These are phyloP conservation scores for Ceyx melanurus DNA, from an alignment of 2,113 vertebrate genomes.

Conservation along the genomic window DNA sequence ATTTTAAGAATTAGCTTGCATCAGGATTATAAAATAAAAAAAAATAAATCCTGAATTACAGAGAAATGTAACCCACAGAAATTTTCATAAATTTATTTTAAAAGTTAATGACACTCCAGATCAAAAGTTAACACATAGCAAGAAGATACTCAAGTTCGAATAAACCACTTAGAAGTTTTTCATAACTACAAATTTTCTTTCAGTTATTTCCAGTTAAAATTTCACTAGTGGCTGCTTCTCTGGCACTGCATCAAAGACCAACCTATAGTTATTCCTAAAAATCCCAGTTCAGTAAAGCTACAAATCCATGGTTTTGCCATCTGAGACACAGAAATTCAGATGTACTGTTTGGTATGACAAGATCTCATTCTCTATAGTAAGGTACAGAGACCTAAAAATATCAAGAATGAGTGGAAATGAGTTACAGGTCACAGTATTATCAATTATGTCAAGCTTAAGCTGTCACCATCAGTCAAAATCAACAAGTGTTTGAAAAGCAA, in stretches of 20 bases:
- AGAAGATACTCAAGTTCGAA: not conserved
- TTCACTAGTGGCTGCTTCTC: not conserved
- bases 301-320: not conserved
- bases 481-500: rapidly evolving
- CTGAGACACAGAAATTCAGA: not conserved
- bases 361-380: not conserved
- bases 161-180: not conserved
- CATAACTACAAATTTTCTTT: not conserved
- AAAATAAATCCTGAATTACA: not conserved
- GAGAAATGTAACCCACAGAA: not conserved
- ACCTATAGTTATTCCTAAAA: not conserved
- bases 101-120: not conserved
- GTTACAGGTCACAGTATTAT: not conserved
- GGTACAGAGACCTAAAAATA: not conserved
- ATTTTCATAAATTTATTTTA: not conserved
- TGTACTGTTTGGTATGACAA: not conserved
- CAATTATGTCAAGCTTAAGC: not conserved
- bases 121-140: not conserved
- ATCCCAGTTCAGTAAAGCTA: not conserved
- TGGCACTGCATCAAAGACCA: not conserved
- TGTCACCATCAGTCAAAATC: not conserved
- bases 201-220: not conserved
- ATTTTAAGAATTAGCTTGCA: not conserved
- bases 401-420: not conserved
- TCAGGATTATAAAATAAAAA: not conserved